phyloP scores from a whole-genome alignment of 2,113 vertebrate species.

The Lepidothrix coronata region DNA sequence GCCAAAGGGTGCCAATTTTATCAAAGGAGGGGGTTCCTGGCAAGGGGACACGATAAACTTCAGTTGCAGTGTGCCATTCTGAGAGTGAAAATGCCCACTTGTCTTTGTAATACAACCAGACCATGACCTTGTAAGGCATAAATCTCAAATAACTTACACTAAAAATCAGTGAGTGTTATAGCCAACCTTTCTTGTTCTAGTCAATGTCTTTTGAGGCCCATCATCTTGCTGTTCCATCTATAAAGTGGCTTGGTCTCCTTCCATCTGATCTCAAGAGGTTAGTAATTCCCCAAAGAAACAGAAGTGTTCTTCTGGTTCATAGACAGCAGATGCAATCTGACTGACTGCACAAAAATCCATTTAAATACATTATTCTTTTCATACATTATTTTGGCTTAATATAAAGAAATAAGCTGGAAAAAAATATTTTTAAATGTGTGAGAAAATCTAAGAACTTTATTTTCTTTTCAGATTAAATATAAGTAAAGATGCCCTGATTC shows the following conservation, averaged over 20 bases:
- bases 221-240: conserved; percentile 90
- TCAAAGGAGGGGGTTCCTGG: fast-evolving
- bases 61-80: background rate
- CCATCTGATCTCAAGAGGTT: conserved; percentile 95
- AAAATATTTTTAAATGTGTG: background rate
- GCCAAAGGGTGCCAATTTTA: background rate
- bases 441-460: background rate
- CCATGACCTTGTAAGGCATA: background rate
- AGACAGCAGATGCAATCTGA: background rate
- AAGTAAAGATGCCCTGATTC: conserved; percentile 80
- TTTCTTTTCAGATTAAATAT: conserved; percentile 80
- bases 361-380: background rate
- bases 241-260: conserved; percentile 96
- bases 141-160: background rate
- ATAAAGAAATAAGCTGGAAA: background rate
- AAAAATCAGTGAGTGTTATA: background rate
- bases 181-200: conserved; percentile 71
- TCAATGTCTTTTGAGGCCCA: conserved; percentile 96
- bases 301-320: background rate
- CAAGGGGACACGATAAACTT: background rate
- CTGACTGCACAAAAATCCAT: background rate
- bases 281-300: background rate
- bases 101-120: background rate
- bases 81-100: background rate
- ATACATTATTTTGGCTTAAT: background rate